These are phyloP conservation scores for Antedon mediterranea DNA, from an alignment of 53 echinoderm and acorn worm genomes.

Conservation along the genomic window DNA sequence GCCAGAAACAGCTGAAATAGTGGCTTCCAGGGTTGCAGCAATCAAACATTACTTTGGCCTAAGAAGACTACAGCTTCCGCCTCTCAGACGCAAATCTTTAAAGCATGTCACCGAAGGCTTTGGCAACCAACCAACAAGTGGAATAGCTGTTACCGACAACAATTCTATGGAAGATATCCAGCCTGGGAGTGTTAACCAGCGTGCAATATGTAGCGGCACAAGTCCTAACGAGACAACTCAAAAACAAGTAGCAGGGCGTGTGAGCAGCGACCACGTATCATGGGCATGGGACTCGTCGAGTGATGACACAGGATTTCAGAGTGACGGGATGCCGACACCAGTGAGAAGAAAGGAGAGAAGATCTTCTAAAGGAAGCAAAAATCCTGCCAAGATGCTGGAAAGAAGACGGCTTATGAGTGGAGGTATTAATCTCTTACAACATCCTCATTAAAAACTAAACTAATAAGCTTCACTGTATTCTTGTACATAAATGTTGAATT, in stretches of 20 bases:
- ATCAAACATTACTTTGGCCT: slow-evolving; percentile 60
- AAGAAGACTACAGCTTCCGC: slow-evolving; percentile 30
- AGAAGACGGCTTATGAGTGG: background rate
- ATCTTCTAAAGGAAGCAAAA: slow-evolving; percentile 2
- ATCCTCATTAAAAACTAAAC: no score
- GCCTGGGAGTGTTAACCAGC: background rate
- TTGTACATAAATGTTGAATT: no score
- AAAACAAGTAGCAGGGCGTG: background rate
- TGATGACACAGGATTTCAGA: slow-evolving; percentile 38
- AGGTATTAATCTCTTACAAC: no score
- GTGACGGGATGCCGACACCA: slow-evolving; percentile 9
- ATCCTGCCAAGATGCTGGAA: background rate
- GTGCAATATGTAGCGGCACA: background rate
- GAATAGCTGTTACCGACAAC: background rate
- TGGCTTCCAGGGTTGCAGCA: slow-evolving; percentile 36
- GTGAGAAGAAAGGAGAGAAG: slow-evolving; percentile 1
- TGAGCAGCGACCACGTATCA: background rate
- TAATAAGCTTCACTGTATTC: no score
- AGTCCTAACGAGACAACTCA: background rate
- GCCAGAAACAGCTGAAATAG: background rate
- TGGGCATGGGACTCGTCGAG: slow-evolving; percentile 42
- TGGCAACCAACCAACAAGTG: background rate
- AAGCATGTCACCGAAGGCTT: slow-evolving; percentile 20
- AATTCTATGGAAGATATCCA: background rate
- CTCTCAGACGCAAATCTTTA: slow-evolving; percentile 48